Evolutionary conservation across 23 tunicate genomes (phyloP), one percentile per base, ranked within the genome.

Genomic region (Ciona savignyi): DNA sequence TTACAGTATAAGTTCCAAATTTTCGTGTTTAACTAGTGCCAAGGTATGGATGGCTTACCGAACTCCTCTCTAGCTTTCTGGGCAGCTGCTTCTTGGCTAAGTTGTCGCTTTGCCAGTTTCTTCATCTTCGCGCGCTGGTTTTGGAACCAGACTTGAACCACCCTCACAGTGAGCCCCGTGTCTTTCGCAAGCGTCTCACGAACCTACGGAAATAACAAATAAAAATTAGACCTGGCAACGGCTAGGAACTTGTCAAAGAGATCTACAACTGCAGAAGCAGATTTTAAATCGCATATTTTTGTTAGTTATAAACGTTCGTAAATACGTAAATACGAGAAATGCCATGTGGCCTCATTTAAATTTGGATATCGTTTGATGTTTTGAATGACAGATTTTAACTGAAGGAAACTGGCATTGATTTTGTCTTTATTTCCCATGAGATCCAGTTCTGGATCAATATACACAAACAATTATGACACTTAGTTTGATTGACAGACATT

Each of bases 101-200:
- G 86, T 35, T 89, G 84, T 60, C 97, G 63, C 42, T 90, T 90
- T 6, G 78, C 83, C 27, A 83, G 63, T 64, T 90, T 90, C 65
- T 86, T 86, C 80, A 93, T 75, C 60, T 93, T 93, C 31, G 98
- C 98, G 26, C 98, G 77, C 68, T 93, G 98, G 67, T 93, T 93
- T 82, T 93, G 98, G 72, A 93, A 93, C 98, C 98, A 93, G 27
- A 93, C 98, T 78, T 93, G 98, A 29, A 93, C 98, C 27, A 93
- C 98, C 34, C 98, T 75, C 21, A 77, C 85, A 1, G 84, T 73
- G 34, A 93, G 80, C 29, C 93, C 98, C 4, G 93, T 86, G 35
- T 81, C 87, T 2, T 77, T 66, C 0, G 98, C 98, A 15, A 93
- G 80, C 21, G 77, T 80, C 68, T 93, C 98, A 23, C 98, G 85